phyloP scores from a whole-genome alignment of 2,113 vertebrate genomes.

The Mystacornis crossleyi region DNA sequence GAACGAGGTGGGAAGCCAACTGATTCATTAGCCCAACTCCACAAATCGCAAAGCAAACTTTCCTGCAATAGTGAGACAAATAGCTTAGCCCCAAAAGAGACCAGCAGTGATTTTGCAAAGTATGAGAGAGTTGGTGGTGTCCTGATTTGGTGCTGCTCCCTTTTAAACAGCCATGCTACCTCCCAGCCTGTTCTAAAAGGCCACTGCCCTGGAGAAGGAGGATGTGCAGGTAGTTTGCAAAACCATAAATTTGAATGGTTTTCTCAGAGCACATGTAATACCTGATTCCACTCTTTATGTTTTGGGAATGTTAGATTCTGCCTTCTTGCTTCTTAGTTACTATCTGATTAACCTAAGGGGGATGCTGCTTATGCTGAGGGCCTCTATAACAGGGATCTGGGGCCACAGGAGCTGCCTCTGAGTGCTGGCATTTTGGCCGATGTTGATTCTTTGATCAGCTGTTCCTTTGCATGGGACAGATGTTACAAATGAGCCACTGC shows the following conservation, averaged over 20 bases:
- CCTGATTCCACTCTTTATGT: neutral
- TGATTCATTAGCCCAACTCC: neutral
- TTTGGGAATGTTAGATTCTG: neutral
- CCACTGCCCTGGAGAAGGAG: neutral
- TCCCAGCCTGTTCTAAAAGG: neutral
- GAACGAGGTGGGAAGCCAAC: neutral
- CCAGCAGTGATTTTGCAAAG: neutral
- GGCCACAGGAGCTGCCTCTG: neutral
- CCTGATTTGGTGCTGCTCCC: neutral
- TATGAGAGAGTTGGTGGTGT: fast-evolving
- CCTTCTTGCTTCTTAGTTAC: neutral
- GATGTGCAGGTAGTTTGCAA: neutral
- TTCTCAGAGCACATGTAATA: neutral
- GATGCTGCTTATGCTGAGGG: neutral
- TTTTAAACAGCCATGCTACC: neutral
- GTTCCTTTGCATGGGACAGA: neutral
- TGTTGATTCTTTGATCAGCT: neutral
- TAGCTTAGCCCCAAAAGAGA: neutral
- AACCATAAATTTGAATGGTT: neutral
- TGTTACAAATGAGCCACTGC: neutral
- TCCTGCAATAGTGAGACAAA: neutral
- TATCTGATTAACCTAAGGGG: neutral
- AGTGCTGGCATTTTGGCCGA: neutral
- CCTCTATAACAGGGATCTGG: neutral
- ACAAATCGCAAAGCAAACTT: neutral